Percentiles rank a stretch among this genome's conserved stretches.
phyloP scores from a whole-genome alignment of 2,888 invertebrate genomes.

The Tetropium fuscum region DNA sequence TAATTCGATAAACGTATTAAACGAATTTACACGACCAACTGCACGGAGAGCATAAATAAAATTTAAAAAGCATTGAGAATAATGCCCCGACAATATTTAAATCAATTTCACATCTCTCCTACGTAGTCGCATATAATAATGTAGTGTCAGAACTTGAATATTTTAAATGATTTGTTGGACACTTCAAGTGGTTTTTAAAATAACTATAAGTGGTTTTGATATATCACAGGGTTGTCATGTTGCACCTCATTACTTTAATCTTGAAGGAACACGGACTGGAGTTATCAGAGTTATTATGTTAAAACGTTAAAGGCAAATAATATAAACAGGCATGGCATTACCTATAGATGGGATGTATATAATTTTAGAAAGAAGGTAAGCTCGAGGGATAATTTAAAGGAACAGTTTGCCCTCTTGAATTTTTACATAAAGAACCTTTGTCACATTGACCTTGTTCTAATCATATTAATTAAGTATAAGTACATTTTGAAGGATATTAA shows the following conservation, averaged over 20 bases:
- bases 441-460: not conserved
- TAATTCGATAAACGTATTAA: constrained; percentile 37
- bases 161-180: constrained; percentile 29
- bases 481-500: not conserved
- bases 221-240: constrained; percentile 41
- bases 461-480: not conserved
- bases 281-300: constrained; percentile 3
- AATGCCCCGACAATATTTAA: constrained; percentile 24
- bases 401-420: not conserved
- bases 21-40: constrained; percentile 13
- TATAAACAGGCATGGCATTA: not conserved
- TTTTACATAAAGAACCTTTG: not conserved
- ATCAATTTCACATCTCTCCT: constrained; percentile 38
- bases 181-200: constrained; percentile 24
- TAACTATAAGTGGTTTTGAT: constrained; percentile 45
- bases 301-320: not conserved
- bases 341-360: not conserved
- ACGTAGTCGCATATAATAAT: constrained; percentile 39
- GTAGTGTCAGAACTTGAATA: constrained; percentile 38
- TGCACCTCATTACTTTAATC: constrained; percentile 39
- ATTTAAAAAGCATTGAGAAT: constrained; percentile 24
- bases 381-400: not conserved
- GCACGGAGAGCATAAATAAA: constrained; percentile 18
- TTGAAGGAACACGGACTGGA: constrained; percentile 1
- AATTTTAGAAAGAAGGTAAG: not conserved